Base-by-base conservation (phyloP, 2,113 vertebrate species). In the Clarias macrocephalus region DNA sequence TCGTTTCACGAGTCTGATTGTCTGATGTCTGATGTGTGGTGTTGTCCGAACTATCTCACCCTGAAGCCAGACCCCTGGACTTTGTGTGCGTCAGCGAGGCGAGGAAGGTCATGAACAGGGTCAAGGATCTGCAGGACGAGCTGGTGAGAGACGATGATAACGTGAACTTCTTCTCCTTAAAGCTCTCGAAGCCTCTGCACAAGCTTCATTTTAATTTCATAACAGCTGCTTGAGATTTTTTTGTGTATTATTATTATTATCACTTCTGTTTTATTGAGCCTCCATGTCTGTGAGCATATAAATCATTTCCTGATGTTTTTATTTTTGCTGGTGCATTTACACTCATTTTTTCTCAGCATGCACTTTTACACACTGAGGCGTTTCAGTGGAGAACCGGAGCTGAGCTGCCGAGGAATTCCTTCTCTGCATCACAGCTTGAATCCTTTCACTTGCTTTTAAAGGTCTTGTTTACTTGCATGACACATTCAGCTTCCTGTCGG, bases 1-100 rank as follows among this genome's bases (percentile, higher is more conserved):
- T 8, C 7, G 48, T 8, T 19, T 19, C 3, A 59, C 16, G 12
- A 19, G 15, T 19, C 3, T n/a, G 13, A 59, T 48, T 19, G 57
- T 59, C 57, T 19, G 57, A 19, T 19, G 57, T 37, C n/a, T n/a
- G n/a, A n/a, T n/a, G n/a, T 59, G 60, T 92, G 91, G 84, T 93
- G 75, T 89, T 90, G 85, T 94, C 86, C 82, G 87, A 93, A 88
- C 88, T 92, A 68, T 91, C 89, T 89, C 89, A 90, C 76, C 88
- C 89, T 68, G 86, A 90, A 83, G 89, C 92, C 75, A 93, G 89
- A 89, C 90, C 91, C 2, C 81, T 88, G 57, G 91, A 91, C 25
- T 95, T 95, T 93, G 90, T 95, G 84, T 95, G 94, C 80, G 88
- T 89, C 82, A 91, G 82, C 87, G 83, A 88, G 1, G 88, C 90